Conservation (phyloP, 1,140 invertebrate genomes). For the Armadillidium nasatum region DNA sequence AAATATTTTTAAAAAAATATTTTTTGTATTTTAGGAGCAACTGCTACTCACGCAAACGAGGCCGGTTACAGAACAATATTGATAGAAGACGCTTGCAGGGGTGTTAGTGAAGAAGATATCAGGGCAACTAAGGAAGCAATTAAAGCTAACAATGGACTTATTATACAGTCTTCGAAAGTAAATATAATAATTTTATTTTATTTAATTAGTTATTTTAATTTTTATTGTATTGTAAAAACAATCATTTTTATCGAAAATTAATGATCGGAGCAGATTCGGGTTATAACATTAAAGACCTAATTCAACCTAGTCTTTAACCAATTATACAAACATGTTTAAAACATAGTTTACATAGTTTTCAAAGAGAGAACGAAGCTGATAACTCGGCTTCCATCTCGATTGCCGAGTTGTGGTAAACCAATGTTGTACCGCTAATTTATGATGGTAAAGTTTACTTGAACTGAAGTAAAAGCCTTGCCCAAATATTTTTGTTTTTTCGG, state of each 20-base stretch:
- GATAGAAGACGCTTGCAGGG: conserved; percentile 84
- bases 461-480: not conserved
- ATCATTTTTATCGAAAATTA: not conserved
- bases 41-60: conserved; percentile 76
- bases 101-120: conserved; percentile 78
- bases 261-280: not conserved
- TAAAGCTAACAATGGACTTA: conserved; percentile 66
- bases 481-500: not conserved
- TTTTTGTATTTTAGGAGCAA: conserved; percentile 61
- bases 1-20: not conserved
- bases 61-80: conserved; percentile 84
- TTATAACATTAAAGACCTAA: not conserved
- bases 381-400: not conserved
- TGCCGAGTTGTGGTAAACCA: too few species aligned
- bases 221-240: not conserved
- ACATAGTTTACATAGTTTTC: too few species aligned
- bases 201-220: conserved; percentile 7
- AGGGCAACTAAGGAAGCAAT: conserved; percentile 72
- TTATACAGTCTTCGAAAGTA: conserved; percentile 66
- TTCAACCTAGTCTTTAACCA: not conserved
- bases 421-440: too few species aligned
- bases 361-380: too few species aligned
- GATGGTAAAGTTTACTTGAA: too few species aligned
- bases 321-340: not conserved
- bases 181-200: not conserved